Evolutionary conservation across 2,888 invertebrate species (phyloP).

Genomic region (Leptothorax acervorum): DNA sequence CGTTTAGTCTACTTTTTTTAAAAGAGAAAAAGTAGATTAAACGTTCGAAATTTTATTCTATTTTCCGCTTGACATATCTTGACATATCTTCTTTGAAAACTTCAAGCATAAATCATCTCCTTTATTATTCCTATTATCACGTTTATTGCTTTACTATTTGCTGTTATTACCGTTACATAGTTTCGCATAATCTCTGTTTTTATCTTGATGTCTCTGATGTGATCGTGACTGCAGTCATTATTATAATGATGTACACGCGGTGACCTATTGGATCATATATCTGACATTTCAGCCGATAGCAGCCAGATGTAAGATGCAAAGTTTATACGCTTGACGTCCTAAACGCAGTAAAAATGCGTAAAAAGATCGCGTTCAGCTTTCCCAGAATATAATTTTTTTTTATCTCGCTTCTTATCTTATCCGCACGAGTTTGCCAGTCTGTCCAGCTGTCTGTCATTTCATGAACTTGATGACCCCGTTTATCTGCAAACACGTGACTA

Average conservation of each 20-base stretch:
- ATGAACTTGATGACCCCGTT: constrained; percentile 21
- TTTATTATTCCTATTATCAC: background rate
- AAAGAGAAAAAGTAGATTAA: background rate
- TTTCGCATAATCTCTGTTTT: background rate
- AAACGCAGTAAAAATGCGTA: background rate
- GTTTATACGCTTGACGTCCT: background rate
- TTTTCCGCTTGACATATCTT: background rate
- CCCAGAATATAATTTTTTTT: background rate
- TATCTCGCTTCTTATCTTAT: constrained; percentile 5
- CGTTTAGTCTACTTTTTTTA: too few relatives aligned
- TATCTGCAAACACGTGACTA: constrained; percentile 21
- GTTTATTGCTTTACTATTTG: background rate
- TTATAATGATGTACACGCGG: background rate
- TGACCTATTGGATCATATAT: constrained; percentile 20
- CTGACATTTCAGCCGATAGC: constrained; percentile 2
- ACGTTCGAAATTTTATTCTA: background rate
- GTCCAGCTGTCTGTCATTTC: constrained; percentile 29
- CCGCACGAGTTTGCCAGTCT: background rate
- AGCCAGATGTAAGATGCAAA: constrained; percentile 7
- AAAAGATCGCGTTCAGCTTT: background rate
- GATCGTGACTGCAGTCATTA: constrained; percentile 15
- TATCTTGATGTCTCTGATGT: background rate
- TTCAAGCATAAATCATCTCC: background rate
- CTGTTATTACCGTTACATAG: background rate
- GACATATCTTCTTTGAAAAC: background rate